Evolutionary conservation across 2,113 vertebrate species (phyloP).

Genomic region (human): GRCh38 chr12:11806501-11807000

Average conservation of each 20-base stretch:
- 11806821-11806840: background rate
- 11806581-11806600: background rate
- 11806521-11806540: background rate
- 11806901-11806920: background rate
- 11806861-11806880: background rate
- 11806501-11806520: background rate
- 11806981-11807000: background rate
- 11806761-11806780: background rate
- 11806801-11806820: accelerated
- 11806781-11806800: background rate
- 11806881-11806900: background rate
- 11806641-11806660: background rate
- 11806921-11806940: background rate
- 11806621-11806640: background rate
- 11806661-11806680: background rate
- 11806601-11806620: background rate
- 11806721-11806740: background rate
- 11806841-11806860: background rate
- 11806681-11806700: background rate
- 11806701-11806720: background rate
- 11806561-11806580: background rate
- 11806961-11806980: background rate
- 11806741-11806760: background rate
- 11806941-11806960: background rate
- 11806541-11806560: background rate